phyloP scores from a whole-genome alignment of 2,797 vertebrate genomes.

The Trichosurus vulpecula region DNA sequence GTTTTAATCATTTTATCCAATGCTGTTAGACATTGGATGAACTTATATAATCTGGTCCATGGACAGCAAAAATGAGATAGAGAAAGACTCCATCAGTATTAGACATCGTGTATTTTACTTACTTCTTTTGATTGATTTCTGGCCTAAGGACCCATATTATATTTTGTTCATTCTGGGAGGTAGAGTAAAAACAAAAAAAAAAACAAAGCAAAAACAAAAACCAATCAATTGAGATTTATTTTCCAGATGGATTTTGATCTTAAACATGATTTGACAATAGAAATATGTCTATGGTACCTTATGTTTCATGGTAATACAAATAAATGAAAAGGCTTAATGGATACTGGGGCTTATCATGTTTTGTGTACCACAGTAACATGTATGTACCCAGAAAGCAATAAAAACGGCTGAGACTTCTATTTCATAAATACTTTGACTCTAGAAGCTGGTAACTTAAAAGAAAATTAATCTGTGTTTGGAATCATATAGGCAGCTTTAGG shows the following conservation, averaged over 20 bases:
- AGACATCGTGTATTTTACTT: constrained; percentile 21
- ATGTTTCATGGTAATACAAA: not conserved
- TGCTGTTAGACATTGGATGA: constrained; percentile 29
- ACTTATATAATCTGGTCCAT: constrained; percentile 42
- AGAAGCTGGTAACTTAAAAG: constrained; percentile 54
- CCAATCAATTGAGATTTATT: not conserved
- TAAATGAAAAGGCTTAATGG: constrained; percentile 3
- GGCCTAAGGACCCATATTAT: constrained; percentile 8
- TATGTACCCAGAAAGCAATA: not conserved
- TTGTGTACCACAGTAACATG: not conserved
- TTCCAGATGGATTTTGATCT: constrained; percentile 58
- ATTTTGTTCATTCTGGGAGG: not conserved
- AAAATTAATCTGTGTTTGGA: not conserved
- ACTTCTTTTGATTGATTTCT: constrained; percentile 48
- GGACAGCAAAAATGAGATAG: constrained; percentile 54
- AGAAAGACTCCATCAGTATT: constrained; percentile 16
- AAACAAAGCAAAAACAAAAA: not conserved
- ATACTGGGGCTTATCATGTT: not conserved
- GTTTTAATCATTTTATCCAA: constrained; percentile 66
- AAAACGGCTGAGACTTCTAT: not conserved
- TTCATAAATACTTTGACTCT: constrained; percentile 15
- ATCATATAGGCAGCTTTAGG: not conserved
- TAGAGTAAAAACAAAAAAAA: not conserved
- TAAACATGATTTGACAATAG: not conserved
- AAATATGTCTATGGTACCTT: not conserved